Evolutionary conservation across 2,113 vertebrate species (phyloP), one percentile per base, ranked within the genome.

Genomic region (Microtus oregoni): DNA sequence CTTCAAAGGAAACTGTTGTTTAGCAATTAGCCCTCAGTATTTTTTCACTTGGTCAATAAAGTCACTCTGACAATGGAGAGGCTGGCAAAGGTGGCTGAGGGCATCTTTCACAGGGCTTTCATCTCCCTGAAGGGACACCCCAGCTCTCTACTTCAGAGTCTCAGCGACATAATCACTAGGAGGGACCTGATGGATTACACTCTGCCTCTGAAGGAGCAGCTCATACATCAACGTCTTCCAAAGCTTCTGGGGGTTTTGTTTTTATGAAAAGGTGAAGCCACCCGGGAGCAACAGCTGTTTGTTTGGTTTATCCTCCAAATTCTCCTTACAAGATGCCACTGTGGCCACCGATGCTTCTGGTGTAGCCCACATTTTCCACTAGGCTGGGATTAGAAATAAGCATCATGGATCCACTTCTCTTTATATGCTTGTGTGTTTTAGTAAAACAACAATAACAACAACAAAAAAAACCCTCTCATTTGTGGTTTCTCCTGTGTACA

Each of bases 1-100:
- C 93, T 96, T 97, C 96, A 97, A 97, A 97, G 95, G 73, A 91
- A 94, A 61, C 11, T 35, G 90, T 76, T 78, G 90, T 94, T 97
- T 95, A 92, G 75, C 63, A 89, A 61, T 93, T 81, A 70, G 79
- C 35, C 24, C 17, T 63, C 35, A 28, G 38, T 93, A 93, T 95
- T 97, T 97, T 93, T 92, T 96, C 97, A 97, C 85, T 90, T 95
- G 93, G 58, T 70, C 87, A 75, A 47, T 93, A 93, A 97, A 97
- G 63, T 94, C 92, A 58, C 89, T 30, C 67, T 90, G 92, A 83
- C 38, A 5, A 85, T 55, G 30, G 61, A 70, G 82, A 65, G 55
- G 20, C 63, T 55, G 83, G 86, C 73, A 83, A 86, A 81, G 78
- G 89, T 63, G 75, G 61, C 11, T 61, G 93, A 85, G 65, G 65